These are phyloP conservation scores for Kradibia gibbosae DNA, from an alignment of 1,140 invertebrate genomes.

Conservation along the genomic window DNA sequence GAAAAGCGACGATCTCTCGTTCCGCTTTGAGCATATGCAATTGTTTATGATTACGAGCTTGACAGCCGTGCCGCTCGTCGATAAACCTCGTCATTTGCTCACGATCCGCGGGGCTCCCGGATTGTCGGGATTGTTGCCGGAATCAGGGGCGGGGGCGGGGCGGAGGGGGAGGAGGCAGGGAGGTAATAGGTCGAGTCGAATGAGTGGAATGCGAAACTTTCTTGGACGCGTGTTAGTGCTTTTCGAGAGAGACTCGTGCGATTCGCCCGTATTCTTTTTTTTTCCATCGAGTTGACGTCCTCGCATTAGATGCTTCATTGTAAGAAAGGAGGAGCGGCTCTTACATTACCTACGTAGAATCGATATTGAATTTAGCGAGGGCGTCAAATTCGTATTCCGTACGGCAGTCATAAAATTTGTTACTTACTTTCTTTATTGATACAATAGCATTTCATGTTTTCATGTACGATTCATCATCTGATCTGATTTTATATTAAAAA, in stretches of 20 bases:
- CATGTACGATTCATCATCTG: background rate
- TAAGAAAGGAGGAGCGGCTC: background rate
- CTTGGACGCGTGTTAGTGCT: background rate
- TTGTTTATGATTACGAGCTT: constrained; percentile 58
- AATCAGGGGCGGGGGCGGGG: too few relatives aligned
- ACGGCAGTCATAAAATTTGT: background rate
- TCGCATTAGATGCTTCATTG: constrained; percentile 21
- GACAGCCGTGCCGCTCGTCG: constrained; percentile 1
- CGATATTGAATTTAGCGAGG: constrained; percentile 33
- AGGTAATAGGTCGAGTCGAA: too few relatives aligned
- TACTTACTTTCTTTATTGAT: background rate
- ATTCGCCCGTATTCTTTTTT: background rate
- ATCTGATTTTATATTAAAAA: background rate
- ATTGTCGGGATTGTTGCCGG: too few relatives aligned
- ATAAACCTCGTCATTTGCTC: constrained; percentile 17
- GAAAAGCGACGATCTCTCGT: constrained; percentile 13
- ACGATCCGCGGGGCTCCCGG: background rate
- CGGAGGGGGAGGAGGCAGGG: background rate
- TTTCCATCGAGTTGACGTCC: background rate
- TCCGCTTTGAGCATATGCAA: constrained; percentile 59
- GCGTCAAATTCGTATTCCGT: background rate
- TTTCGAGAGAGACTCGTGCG: background rate
- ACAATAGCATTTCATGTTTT: background rate
- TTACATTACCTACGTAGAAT: background rate
- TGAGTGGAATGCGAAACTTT: background rate